phyloP scores from a whole-genome alignment of 2,888 invertebrate genomes.

The Hydraecia micacea region DNA sequence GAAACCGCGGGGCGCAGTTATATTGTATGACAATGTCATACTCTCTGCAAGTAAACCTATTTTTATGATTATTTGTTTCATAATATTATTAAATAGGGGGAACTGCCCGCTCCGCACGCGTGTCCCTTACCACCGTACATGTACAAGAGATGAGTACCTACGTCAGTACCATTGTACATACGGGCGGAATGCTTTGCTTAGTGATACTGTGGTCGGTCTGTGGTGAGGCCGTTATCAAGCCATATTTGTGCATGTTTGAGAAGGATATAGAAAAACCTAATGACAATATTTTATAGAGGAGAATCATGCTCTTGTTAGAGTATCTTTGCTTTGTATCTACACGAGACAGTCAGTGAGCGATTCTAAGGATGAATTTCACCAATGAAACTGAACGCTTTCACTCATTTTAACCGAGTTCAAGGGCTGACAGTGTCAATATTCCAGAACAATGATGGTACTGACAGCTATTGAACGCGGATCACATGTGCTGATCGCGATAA shows the following conservation, averaged over 20 bases:
- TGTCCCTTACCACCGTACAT: conserved; percentile 1
- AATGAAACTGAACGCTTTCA: not conserved
- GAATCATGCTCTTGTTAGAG: not conserved
- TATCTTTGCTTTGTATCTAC: not conserved
- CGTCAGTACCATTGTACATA: conserved; percentile 41
- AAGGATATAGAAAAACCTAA: not conserved
- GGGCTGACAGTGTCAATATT: not conserved
- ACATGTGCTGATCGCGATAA: not conserved
- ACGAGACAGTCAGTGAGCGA: not conserved
- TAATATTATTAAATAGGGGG: conserved; percentile 1
- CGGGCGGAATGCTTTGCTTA: conserved; percentile 45
- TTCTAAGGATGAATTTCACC: not conserved
- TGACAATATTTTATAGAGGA: not conserved
- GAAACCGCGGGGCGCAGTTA: not conserved
- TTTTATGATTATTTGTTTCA: not conserved
- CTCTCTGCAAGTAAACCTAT: not conserved
- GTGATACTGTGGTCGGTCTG: conserved; percentile 35
- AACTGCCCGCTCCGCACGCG: conserved; percentile 27
- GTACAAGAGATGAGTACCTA: conserved; percentile 23
- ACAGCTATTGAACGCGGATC: not conserved
- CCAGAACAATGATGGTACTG: not conserved
- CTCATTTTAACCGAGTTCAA: not conserved
- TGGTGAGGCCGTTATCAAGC: conserved; percentile 38
- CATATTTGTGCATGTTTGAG: conserved; percentile 34
- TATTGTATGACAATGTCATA: too few species aligned